Evolutionary conservation across 2,888 invertebrate genomes (phyloP).

Genomic region (Cheilosia pagana): DNA sequence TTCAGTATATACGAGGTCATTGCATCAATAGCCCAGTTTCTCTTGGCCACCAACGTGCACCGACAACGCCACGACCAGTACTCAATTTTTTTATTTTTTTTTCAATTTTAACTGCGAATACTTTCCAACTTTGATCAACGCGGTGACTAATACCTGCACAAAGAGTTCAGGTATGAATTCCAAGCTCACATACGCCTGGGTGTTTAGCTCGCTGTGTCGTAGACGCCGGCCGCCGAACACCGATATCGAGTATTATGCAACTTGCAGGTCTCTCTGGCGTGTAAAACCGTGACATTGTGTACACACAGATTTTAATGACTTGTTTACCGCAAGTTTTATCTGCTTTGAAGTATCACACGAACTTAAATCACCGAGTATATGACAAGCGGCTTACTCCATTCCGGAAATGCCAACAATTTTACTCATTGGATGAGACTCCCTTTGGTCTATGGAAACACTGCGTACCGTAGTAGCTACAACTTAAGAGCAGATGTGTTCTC

Average conservation of each 20-base stretch:
- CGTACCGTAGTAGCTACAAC: neutral
- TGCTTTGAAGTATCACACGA: conserved; percentile 48
- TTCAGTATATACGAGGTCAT: conserved; percentile 36
- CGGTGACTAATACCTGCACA: conserved; percentile 33
- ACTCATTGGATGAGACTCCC: conserved; percentile 45
- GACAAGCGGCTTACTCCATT: conserved; percentile 27
- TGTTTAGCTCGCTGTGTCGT: neutral
- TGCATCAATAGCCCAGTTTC: conserved; percentile 60
- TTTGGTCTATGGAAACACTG: neutral
- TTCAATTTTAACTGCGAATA: neutral
- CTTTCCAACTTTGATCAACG: conserved; percentile 14
- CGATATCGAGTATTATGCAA: conserved; percentile 43
- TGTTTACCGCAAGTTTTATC: conserved; percentile 57
- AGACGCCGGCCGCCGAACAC: conserved; percentile 14
- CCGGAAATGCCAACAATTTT: conserved; percentile 65
- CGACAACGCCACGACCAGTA: neutral
- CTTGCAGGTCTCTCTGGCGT: conserved; percentile 3
- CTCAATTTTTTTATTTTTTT: neutral
- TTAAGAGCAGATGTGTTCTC: neutral
- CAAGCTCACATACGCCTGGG: conserved; percentile 11
- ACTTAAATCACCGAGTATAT: conserved; percentile 38
- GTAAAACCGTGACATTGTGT: conserved; percentile 45
- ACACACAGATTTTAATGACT: conserved; percentile 44
- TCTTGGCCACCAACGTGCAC: conserved; percentile 5
- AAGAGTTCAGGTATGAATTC: conserved; percentile 4